phyloP scores from a whole-genome alignment of 2,113 vertebrate species.

The Cephalopholis sonnerati region DNA sequence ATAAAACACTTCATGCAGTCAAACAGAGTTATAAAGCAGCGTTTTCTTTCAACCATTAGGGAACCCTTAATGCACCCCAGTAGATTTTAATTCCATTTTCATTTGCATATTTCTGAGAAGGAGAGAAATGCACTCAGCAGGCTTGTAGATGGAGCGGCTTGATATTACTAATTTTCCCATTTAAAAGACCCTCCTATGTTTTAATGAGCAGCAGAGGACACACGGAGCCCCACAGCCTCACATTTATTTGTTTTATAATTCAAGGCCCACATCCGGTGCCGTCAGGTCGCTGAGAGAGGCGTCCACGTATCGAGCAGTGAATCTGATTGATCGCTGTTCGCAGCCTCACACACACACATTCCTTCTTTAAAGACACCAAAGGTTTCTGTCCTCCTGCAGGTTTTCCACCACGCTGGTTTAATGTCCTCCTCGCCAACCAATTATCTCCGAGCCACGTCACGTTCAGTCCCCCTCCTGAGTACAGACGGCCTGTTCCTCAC shows the following conservation, averaged over 20 bases:
- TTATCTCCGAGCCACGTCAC: constrained; percentile 8
- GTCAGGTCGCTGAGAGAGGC: constrained; percentile 64
- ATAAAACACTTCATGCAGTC: constrained; percentile 1
- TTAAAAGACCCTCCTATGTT: constrained; percentile 23
- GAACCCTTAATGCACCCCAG: constrained; percentile 15
- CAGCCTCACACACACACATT: constrained; percentile 9
- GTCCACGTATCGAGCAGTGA: constrained; percentile 36
- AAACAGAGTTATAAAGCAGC: constrained; percentile 28
- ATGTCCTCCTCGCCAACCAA: constrained; percentile 39
- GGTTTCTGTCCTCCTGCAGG: constrained; percentile 5
- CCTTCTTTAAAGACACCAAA: constrained; percentile 34
- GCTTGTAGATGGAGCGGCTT: constrained; percentile 17
- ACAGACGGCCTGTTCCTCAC: not conserved
- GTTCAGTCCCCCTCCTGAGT: not conserved
- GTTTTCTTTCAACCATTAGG: constrained; percentile 26
- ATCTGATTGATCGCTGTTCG: constrained; percentile 64
- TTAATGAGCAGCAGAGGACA: constrained; percentile 26
- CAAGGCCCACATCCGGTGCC: constrained; percentile 57
- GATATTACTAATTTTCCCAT: constrained; percentile 8
- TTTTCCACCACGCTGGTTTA: constrained; percentile 19
- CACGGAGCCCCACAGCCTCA: constrained; percentile 40
- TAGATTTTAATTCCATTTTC: constrained; percentile 39
- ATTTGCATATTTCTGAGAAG: constrained; percentile 51
- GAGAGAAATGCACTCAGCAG: not conserved
- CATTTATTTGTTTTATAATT: constrained; percentile 79